Base-by-base conservation (phyloP, 2,113 vertebrate species). In the Diglossa brunneiventris region DNA sequence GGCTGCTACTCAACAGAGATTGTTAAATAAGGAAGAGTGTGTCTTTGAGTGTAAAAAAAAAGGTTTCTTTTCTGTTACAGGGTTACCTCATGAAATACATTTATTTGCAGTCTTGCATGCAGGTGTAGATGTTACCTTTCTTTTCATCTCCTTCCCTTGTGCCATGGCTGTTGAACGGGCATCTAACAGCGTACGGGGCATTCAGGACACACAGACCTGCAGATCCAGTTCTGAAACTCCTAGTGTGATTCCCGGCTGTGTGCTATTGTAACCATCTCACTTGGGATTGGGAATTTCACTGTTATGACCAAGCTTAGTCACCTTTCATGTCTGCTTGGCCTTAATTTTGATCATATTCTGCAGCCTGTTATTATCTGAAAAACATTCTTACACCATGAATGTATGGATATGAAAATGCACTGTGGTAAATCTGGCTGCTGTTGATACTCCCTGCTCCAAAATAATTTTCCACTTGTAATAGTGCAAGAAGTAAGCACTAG, bases 141-240 rank as follows among this genome's bases (percentile, higher is more conserved):
- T 53, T 35, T 27, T 74, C 6, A 3, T 37, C 31, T 70, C 22
- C 14, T 80, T 76, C 24, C 19, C 24, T 41, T 44, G 10, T 62
- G n/a, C 47, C 41, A 20, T 30, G 41, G 23, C 11, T 53, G 11
- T 52, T 74, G 76, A 58, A 82, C 15, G 4, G 14, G 8, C 28
- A 11, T 11, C 12, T 42, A 21, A 41, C 5, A 10, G 6, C 1
- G 0, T 30, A 26, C 0, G 0, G 17, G 11, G 6, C 7, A 55
- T 46, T 76, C 39, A 66, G 17, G 41, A 37, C 24, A 44, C 27
- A 1, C 35, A 62, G 27, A 33, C 52, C 69, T 84, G 47, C 10
- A 56, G 16, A 26, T 30, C 41, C 21, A 44, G 4, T 66, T 84
- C 31, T 47, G 50, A 84, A 81, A 53, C 7, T 11, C 52, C 16